Evolutionary conservation across 2,888 invertebrate genomes (phyloP).

Genomic region (Nomada hirtipes): DNA sequence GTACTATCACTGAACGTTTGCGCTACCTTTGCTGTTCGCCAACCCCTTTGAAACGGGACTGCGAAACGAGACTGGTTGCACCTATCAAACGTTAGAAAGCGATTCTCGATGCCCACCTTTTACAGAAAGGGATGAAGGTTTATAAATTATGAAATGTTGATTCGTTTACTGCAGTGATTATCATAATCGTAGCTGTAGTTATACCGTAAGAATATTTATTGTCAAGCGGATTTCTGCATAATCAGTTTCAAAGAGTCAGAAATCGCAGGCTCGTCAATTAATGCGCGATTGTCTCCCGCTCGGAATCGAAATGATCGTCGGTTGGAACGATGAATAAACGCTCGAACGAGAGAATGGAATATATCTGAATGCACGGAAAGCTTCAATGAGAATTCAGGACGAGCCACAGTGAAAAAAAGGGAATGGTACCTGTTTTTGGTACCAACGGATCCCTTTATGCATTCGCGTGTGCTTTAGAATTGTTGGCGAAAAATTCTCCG

Average conservation of each 20-base stretch:
- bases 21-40: background rate
- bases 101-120: too few species aligned
- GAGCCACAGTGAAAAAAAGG: background rate
- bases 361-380: slow-evolving; percentile 19
- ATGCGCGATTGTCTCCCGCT: slow-evolving; percentile 2
- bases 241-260: background rate
- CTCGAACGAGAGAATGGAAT: slow-evolving; percentile 16
- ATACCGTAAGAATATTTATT: background rate
- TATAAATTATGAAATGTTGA: background rate
- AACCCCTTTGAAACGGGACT: background rate
- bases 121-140: background rate
- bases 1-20: background rate
- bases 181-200: background rate
- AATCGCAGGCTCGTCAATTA: background rate
- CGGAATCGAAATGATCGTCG: slow-evolving; percentile 3
- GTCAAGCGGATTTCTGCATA: background rate
- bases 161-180: background rate
- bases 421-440: background rate
- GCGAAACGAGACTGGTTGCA: background rate
- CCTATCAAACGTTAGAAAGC: too few species aligned
- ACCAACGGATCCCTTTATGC: background rate
- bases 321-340: slow-evolving; percentile 7
- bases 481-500: background rate
- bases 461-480: background rate
- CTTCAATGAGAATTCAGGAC: slow-evolving; percentile 12